Evolutionary conservation across 2,113 vertebrate species (phyloP).

Genomic region (Psittacus erithacus): DNA sequence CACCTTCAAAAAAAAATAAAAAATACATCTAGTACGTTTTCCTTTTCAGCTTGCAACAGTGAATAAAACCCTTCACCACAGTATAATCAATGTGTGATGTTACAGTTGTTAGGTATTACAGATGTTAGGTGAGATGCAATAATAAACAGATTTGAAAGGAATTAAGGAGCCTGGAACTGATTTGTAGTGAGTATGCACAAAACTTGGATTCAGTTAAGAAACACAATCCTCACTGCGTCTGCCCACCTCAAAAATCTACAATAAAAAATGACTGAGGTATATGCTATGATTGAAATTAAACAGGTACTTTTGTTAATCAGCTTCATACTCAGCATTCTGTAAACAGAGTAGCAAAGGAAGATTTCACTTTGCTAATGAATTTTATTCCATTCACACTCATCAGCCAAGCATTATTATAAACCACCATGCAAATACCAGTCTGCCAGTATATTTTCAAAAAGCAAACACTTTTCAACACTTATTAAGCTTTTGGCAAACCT

Average conservation of each 20-base stretch:
- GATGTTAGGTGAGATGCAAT: not conserved
- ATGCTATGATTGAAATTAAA: not conserved
- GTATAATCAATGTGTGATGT: not conserved
- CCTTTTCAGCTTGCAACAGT: not conserved
- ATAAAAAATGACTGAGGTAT: not conserved
- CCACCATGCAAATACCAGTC: not conserved
- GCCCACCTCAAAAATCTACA: not conserved
- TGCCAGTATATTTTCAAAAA: not conserved
- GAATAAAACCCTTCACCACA: not conserved
- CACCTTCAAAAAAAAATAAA: not conserved
- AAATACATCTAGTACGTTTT: not conserved
- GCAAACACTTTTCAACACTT: not conserved
- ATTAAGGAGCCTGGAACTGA: not conserved
- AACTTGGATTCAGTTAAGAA: not conserved
- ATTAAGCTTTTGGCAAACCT: not conserved
- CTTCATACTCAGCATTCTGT: not conserved
- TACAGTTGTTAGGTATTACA: not conserved
- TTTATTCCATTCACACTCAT: not conserved
- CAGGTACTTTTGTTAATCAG: not conserved
- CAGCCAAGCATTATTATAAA: not conserved
- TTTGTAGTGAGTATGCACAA: not conserved
- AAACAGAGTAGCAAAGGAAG: not conserved
- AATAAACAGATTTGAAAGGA: not conserved
- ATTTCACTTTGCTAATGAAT: not conserved
- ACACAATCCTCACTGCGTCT: not conserved